phyloP scores from a whole-genome alignment of 2,888 invertebrate species.

The Seira ritae region DNA sequence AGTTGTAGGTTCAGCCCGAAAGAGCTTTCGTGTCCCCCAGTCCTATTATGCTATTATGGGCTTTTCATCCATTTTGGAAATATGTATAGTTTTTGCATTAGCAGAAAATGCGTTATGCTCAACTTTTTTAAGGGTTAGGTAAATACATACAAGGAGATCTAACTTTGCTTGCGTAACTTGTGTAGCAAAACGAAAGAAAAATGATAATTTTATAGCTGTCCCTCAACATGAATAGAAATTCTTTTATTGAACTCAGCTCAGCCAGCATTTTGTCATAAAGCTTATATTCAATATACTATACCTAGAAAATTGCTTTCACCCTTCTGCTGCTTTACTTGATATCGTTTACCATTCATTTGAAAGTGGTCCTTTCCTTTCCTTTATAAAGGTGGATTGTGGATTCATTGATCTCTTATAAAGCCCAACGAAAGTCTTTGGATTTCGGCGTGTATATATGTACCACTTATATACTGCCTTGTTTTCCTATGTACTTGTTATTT shows the following conservation, averaged over 20 bases:
- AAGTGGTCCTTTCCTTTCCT: background rate
- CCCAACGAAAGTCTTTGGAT: background rate
- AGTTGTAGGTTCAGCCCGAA: background rate
- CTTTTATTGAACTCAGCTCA: conserved; percentile 6
- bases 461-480: background rate
- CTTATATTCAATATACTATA: background rate
- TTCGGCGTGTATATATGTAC: background rate
- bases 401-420: background rate
- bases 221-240: conserved; percentile 16
- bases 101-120: background rate
- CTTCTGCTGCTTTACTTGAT: background rate
- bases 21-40: background rate
- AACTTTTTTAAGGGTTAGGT: background rate
- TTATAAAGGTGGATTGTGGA: background rate
- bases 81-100: conserved; percentile 16
- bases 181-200: conserved; percentile 1
- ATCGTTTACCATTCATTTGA: background rate
- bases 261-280: conserved; percentile 10
- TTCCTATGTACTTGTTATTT: background rate
- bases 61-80: background rate
- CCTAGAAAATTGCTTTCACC: background rate
- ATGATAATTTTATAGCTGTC: conserved; percentile 16
- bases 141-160: background rate
- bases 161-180: background rate
- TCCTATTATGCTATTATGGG: background rate